Percentiles rank a stretch among this genome's conserved stretches.
Evolutionary conservation across 2,888 invertebrate species (phyloP).

Genomic region (Hypolimnas misippus): DNA sequence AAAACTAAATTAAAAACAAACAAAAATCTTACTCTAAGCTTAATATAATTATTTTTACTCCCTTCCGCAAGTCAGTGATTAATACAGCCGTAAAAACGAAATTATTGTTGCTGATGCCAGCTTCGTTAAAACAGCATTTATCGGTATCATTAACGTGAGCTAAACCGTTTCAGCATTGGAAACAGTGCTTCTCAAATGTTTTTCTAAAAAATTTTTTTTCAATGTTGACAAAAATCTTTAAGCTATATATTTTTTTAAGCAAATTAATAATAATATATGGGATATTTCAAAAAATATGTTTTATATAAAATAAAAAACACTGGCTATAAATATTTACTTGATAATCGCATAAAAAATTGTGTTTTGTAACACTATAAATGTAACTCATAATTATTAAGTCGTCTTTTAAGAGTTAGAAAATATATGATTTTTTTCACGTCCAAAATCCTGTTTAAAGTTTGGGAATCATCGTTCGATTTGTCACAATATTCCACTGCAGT

Average conservation of each 20-base stretch:
- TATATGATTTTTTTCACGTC: background rate
- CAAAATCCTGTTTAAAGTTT: conserved; percentile 46
- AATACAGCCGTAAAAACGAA: conserved; percentile 42
- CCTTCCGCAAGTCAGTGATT: background rate
- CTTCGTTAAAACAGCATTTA: conserved; percentile 72
- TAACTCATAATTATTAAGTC: too few relatives aligned
- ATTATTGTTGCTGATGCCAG: conserved; percentile 45
- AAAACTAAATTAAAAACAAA: too few relatives aligned
- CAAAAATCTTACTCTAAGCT: too few relatives aligned
- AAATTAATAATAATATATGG: too few relatives aligned
- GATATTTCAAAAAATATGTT: too few relatives aligned
- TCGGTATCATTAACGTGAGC: conserved; percentile 66
- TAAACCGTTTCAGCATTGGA: conserved; percentile 57
- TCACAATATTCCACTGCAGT: conserved; percentile 59
- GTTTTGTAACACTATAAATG: too few relatives aligned
- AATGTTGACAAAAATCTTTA: background rate
- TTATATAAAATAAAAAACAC: too few relatives aligned
- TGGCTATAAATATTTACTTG: too few relatives aligned
- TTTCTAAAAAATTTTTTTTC: background rate
- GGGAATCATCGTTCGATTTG: conserved; percentile 57
- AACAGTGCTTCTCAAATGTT: conserved; percentile 46
- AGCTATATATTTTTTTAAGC: background rate
- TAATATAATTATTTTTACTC: conserved; percentile 1
- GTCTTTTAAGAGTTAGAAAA: too few relatives aligned
- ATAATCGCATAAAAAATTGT: too few relatives aligned